A percentile compares a stretch with the other conserved stretches of the same genome.
Conservation (phyloP, 2,888 invertebrate species). For the Drosophila tripunctata region DNA sequence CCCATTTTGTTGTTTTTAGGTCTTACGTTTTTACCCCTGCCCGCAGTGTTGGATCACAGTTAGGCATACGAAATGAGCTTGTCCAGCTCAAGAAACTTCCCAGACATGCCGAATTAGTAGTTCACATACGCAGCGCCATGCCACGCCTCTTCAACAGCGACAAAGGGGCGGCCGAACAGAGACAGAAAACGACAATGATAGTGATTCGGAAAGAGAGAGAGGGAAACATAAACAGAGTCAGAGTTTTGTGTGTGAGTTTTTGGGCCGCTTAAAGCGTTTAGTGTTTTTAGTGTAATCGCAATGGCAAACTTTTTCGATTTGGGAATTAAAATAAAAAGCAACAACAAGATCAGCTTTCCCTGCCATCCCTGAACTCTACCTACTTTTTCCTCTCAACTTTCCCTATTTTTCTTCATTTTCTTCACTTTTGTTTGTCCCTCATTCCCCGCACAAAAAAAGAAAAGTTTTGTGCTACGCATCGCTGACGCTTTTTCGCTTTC, state of each 20-base stretch:
- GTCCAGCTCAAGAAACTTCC: slow-evolving; percentile 45
- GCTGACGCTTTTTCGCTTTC: slow-evolving; percentile 53
- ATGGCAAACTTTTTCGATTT: slow-evolving; percentile 76
- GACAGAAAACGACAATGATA: background rate
- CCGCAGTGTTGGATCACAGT: slow-evolving; percentile 26
- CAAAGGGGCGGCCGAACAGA: background rate
- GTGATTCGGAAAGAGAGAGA: background rate
- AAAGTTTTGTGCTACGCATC: slow-evolving; percentile 61
- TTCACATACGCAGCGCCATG: slow-evolving; percentile 51
- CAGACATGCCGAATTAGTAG: slow-evolving; percentile 65
- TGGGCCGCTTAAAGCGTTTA: slow-evolving; percentile 62
- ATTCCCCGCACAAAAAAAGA: background rate
- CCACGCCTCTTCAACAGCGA: slow-evolving; percentile 26
- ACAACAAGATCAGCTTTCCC: slow-evolving; percentile 13
- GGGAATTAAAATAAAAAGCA: slow-evolving; percentile 74
- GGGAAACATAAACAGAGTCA: background rate
- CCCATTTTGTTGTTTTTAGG: background rate
- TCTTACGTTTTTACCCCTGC: slow-evolving; percentile 2
- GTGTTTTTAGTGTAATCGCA: slow-evolving; percentile 74
- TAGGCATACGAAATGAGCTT: slow-evolving; percentile 53
- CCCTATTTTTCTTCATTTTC: background rate
- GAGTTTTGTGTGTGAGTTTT: slow-evolving; percentile 5
- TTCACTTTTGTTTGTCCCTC: background rate
- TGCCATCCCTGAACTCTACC: background rate
- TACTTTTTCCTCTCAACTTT: background rate